Evolutionary conservation across 2,888 invertebrate genomes (phyloP), one percentile per base, ranked within the genome.

Genomic region (Mythimna albipuncta): DNA sequence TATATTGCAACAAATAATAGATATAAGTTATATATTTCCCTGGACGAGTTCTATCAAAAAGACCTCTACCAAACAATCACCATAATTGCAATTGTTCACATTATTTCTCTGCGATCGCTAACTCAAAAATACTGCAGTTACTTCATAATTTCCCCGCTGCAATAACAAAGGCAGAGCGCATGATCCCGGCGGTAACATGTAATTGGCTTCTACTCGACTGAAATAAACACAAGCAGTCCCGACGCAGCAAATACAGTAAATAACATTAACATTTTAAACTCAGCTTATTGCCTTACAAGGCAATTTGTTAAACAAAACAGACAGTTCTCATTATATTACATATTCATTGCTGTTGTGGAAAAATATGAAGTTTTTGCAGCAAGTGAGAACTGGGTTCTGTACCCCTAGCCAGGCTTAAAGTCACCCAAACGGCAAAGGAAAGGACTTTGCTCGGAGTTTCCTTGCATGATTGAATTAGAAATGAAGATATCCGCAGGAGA

Each of bases 271-370:
- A 75, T 69, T 80, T 66, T 55, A 64, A 69, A 64, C 19, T 26
- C 10, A 57, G 58, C 57, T 75, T 75, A 67, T 41, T 41, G 47
- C 41, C 11, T 26, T 35, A 69, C 67, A 41, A 69, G 21, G 61
- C 69, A 67, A 76, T 70, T 63, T 75, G 76, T 67, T 80, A 71
- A 52, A 26, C 63, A 80, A 76, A 73, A 71, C 57, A 67, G 69
- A 67, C 59, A 64, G 58, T 11, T 69, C 54, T 55, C 68, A 19
- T 64, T 61, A 62, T 64, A 52, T 72, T 67, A 77, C 61, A 77
- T 82, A 72, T 72, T 82, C 64, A 80, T 67, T 69, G 61, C 54
- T 54, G 6, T 58, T 64, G 21, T 59, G 11, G 26, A 63, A 62
- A 58, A 69, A 57, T 61, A 11, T 58, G n/a, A 57, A 57, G 41